Evolutionary conservation across 2,113 vertebrate genomes (phyloP), one percentile per base, ranked within the genome.

Genomic region (Trochalopteron elliotii): DNA sequence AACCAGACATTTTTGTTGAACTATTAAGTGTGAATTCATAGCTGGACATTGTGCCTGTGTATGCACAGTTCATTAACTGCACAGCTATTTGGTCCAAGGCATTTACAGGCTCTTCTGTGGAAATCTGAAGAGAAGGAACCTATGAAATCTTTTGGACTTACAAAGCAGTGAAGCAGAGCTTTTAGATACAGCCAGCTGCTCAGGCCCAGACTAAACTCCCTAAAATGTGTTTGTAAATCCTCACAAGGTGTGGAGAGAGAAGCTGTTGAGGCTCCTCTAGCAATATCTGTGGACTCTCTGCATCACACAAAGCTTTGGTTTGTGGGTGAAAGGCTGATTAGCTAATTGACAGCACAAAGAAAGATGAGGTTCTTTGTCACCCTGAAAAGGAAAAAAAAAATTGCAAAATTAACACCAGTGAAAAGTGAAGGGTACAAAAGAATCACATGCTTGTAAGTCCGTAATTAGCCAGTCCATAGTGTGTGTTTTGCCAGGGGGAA

Each of bases 61-160:
- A 20, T 63, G 39, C 75, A 90, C 87, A 95, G 93, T 85, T 96
- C 87, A 95, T 96, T 95, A 95, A 88, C 78, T 93, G 60, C 85
- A 86, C 75, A 90, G 87, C 87, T 90, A 83, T 94, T 95, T 86
- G 79, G 93, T 81, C 52, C 82, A 80, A 94, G 64, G 85, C 63
- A 90, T 89, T 96, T 90, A 86, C 68, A 92, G 64, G 60, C 47
- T 89, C 53, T 88, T 93, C 79, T 56, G 37, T 52, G 52, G 80
- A 86, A 91, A 94, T 87, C 6, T 80, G 49, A 91, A 87, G 55
- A 88, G 87, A 83, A 57, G 45, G 35, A 90, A 88, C 55, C 55
- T 77, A 77, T 47, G 79, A 90, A 84, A 72, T n/a, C 31, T 64
- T 92, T 20, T 15, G 37, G 49, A 69, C 84, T 91, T 72, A 63